These are phyloP conservation scores for Catamblyrhynchus diadema DNA, from an alignment of 2,797 vertebrate genomes.

Conservation along the genomic window DNA sequence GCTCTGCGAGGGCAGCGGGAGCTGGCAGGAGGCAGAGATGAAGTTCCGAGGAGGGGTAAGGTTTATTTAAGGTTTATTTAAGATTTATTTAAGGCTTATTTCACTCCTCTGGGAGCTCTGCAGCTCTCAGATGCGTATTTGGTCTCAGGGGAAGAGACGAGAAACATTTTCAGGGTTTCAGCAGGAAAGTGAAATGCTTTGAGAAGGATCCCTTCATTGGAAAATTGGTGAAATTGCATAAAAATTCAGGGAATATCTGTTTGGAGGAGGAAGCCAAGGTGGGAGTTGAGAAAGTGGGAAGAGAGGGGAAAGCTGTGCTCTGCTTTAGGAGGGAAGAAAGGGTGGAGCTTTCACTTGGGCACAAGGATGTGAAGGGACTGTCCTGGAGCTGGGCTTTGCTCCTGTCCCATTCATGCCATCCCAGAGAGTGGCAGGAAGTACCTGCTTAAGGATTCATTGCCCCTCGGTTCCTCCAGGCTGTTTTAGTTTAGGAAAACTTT, in stretches of 20 bases:
- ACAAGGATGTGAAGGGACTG: background rate
- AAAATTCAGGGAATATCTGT: background rate
- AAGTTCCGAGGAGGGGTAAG: constrained; percentile 72
- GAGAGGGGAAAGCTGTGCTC: background rate
- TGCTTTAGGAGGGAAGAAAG: background rate
- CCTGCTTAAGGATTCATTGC: background rate
- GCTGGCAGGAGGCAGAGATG: constrained; percentile 53
- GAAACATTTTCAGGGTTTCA: background rate
- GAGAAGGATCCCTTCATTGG: background rate
- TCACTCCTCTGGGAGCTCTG: background rate
- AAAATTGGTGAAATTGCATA: background rate
- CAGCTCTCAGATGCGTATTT: background rate
- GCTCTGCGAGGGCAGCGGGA: background rate
- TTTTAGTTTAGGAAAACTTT: background rate
- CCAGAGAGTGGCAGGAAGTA: background rate
- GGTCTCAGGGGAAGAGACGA: background rate
- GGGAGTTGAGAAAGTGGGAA: background rate
- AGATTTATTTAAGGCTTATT: background rate
- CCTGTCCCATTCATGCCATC: background rate
- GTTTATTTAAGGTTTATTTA: constrained; percentile 27
- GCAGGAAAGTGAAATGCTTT: background rate
- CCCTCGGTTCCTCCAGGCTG: background rate
- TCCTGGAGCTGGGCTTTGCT: background rate
- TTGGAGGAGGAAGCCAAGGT: background rate
- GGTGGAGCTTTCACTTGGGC: constrained; percentile 32